Evolutionary conservation across 2,113 vertebrate species (phyloP).

Genomic region (Clarias gariepinus): DNA sequence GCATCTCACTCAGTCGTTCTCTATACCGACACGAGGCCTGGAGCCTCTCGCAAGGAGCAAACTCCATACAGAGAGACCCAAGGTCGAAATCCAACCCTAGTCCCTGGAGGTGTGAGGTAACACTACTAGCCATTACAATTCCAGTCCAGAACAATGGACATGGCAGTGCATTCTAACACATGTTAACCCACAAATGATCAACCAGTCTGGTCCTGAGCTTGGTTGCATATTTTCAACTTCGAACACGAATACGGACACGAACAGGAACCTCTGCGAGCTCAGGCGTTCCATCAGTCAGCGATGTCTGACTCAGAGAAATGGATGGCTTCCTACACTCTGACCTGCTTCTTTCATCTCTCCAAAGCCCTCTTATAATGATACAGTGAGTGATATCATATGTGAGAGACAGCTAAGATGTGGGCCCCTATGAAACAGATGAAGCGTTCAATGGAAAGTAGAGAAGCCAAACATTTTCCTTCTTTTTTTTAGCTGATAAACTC

Average conservation of each 20-base stretch:
- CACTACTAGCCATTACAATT: not conserved
- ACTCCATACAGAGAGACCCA: too few species aligned
- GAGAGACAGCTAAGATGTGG: slow-evolving; percentile 32
- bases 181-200: not conserved
- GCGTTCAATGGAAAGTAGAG: not conserved
- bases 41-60: too few species aligned
- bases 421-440: slow-evolving; percentile 16
- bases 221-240: not conserved
- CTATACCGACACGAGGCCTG: too few species aligned
- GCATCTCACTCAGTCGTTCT: not conserved
- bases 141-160: not conserved
- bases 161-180: not conserved
- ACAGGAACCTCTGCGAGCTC: not conserved
- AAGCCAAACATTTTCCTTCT: not conserved
- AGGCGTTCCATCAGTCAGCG: slow-evolving; percentile 34
- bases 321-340: slow-evolving; percentile 41
- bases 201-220: not conserved
- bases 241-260: slow-evolving; percentile 4
- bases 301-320: slow-evolving; percentile 45
- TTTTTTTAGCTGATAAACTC: not conserved
- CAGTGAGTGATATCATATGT: slow-evolving; percentile 49
- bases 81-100: too few species aligned
- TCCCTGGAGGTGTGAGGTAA: too few species aligned
- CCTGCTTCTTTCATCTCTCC: slow-evolving; percentile 48
- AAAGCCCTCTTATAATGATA: slow-evolving; percentile 43